Conservation (phyloP, 2,888 invertebrate species). For the Resseliella maxima region DNA sequence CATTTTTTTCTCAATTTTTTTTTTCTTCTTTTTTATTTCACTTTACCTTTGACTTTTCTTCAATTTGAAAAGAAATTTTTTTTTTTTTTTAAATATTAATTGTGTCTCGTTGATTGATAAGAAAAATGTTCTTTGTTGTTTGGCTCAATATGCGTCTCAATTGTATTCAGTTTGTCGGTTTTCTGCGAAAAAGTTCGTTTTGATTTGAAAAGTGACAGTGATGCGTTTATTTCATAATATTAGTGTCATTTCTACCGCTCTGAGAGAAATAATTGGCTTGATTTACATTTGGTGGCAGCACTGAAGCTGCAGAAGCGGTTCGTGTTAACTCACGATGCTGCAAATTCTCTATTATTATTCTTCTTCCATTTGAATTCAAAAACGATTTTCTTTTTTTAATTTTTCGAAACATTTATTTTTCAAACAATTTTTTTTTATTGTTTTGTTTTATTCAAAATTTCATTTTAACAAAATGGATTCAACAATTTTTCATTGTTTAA, state of each 20-base stretch:
- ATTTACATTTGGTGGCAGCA: background rate
- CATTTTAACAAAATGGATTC: background rate
- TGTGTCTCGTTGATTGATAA: background rate
- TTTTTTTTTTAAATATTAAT: background rate
- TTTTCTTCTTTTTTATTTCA: background rate
- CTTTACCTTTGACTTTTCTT: background rate
- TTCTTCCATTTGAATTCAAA: background rate
- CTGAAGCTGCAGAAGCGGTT: conserved; percentile 11
- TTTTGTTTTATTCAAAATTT: background rate
- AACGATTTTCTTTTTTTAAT: background rate
- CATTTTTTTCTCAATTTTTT: background rate
- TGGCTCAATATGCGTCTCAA: too few relatives aligned
- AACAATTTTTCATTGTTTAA: background rate
- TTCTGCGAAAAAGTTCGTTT: conserved; percentile 21
- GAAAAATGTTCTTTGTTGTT: too few relatives aligned
- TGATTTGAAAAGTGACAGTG: background rate
- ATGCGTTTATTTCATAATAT: background rate
- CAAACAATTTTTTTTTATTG: background rate
- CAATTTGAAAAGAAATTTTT: background rate
- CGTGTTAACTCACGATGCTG: background rate
- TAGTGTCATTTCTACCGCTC: conserved; percentile 9
- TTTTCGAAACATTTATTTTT: too few relatives aligned
- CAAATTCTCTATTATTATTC: background rate
- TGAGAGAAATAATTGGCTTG: background rate
- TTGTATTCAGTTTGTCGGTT: background rate